phyloP scores from a whole-genome alignment of 2,113 vertebrate species.

The Panurus biarmicus region DNA sequence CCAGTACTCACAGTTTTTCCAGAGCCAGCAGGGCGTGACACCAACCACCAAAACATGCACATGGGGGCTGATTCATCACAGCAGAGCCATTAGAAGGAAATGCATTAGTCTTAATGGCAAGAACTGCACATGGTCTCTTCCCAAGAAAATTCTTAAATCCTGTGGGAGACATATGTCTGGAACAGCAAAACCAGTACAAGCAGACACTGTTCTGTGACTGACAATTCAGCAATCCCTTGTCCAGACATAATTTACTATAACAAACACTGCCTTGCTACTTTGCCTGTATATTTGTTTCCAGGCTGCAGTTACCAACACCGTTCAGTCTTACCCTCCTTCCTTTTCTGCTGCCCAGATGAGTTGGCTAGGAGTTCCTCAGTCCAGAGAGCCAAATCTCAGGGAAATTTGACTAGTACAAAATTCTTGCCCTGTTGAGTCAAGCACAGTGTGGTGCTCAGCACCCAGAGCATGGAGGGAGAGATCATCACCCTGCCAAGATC shows the following conservation, averaged over 20 bases:
- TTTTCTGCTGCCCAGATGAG: not conserved
- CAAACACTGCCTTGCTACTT: not conserved
- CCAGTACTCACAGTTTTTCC: not conserved
- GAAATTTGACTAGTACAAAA: not conserved
- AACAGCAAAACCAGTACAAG: not conserved
- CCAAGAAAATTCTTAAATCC: slow-evolving; percentile 28
- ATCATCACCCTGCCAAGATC: not conserved
- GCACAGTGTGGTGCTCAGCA: not conserved
- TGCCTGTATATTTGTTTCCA: not conserved
- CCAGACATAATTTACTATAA: not conserved
- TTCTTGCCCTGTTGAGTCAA: fast-evolving
- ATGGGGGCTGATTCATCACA: not conserved
- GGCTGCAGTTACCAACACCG: not conserved
- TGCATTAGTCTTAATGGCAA: slow-evolving; percentile 48
- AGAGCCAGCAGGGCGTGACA: not conserved
- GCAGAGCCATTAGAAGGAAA: slow-evolving; percentile 38
- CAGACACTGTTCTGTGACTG: not conserved
- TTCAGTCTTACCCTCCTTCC: not conserved
- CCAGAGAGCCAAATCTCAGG: fast-evolving
- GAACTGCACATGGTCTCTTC: not conserved
- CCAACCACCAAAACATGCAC: not conserved
- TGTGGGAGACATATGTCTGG: not conserved
- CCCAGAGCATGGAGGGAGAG: not conserved
- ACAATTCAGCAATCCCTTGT: not conserved
- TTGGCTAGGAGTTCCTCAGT: not conserved